Base-by-base conservation (phyloP, 2,113 vertebrate species). In the Hypocryptadius cinnamomeus region DNA sequence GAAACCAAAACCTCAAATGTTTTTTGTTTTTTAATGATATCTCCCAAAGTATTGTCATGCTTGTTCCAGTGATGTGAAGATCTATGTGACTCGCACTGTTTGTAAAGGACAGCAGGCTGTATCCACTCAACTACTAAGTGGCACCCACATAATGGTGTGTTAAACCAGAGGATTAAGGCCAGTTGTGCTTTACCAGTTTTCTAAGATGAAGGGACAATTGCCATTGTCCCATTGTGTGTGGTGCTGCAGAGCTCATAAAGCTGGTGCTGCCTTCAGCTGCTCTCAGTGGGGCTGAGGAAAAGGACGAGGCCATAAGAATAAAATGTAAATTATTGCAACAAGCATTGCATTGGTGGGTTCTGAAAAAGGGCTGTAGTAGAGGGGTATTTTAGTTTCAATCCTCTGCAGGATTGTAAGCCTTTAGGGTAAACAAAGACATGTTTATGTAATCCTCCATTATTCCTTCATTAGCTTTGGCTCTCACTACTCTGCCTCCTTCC, bases 91-190 rank as follows among this genome's bases (percentile, higher is more conserved):
- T 79, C 5, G 4, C 35, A 7, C 47, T 5, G 0, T 30, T 64
- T n/a, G 27, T 25, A n/a, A 4, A 31, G 63, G 39, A 3, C 22
- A 65, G 50, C 5, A 16, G 3, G 2, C 47, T 27, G 6, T 64
- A 33, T 27, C 18, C 3, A 3, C 27, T 15, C 8, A 13, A 11
- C 13, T 13, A 1, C 14, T 9, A 8, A 13, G 28, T 23, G 53
- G 33, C 5, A 44, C 30, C 16, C 33, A 4, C 2, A 3, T 5
- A 13, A 8, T 3, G 2, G 14, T 15, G 13, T 45, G 60, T 56
- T 15, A 42, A 39, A 48, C 27, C 6, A 15, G 22, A 76, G 61
- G 12, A 17, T 44, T 30, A 9, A 25, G 0, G 4, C 27, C 15
- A 3, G 27, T 15, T 1, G 8, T 81, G 47, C 63, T 80, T 47